Evolutionary conservation across 2,888 invertebrate species (phyloP), one percentile per base, ranked within the genome.

Genomic region (Drosophila meridionalis): DNA sequence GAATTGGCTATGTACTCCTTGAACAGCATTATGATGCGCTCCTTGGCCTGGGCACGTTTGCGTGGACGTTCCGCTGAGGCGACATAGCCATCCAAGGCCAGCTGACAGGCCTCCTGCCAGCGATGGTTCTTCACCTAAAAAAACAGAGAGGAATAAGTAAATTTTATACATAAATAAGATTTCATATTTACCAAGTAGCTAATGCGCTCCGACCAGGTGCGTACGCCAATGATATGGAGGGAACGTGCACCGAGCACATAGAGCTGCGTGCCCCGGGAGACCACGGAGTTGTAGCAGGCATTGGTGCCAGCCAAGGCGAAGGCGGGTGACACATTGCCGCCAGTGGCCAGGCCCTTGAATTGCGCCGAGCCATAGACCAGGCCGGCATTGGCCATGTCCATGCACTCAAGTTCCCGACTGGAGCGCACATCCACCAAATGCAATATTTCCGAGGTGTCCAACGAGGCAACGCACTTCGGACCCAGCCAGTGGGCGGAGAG

Each of bases 311-410:
- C 95, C 61, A 93, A 91, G 47, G 94, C 94, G 92, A 95, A 94
- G 0, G 95, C 95, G 4, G 94, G 94, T 72, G 97, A 94, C 82
- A 96, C 99, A 91, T 98, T 98, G 0, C 99, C 99, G 7, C 99
- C 99, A 0, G 99, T 99, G 73, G 98, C 98, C 47, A 99, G 94
- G 0, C 97, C 99, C 94, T 98, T 95, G 87, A 96, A 97, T 91
- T 93, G 97, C 50, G 97, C 97, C 40, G 97, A 97, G 52, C 97
- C 96, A 90, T 98, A 98, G 0, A 98, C 97, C 47, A 98, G 94
- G 47, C 97, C 96, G 20, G 97, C 96, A 89, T 95, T 95, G 40
- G 96, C 96, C 79, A 98, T 94, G 92, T 98, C 98, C 76, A 97
- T 93, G 32, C 96, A 95, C 93, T 98, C 97, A 28, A 97, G 94